Conservation (phyloP, 2,113 vertebrate genomes). For the Pontoporia blainvillei region DNA sequence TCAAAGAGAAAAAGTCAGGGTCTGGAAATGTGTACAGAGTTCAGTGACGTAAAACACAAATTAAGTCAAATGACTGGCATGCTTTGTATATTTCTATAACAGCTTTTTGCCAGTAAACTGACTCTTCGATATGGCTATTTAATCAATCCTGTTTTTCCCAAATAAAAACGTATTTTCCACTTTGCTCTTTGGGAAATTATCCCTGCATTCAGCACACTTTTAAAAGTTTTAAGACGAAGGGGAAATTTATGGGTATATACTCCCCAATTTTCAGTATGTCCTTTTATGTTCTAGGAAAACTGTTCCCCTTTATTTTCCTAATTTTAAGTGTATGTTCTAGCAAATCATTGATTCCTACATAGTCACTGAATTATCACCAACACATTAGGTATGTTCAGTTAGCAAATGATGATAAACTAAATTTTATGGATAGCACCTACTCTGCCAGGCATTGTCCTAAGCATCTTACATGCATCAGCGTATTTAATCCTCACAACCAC, state of each 20-base stretch:
- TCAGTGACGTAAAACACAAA: not conserved
- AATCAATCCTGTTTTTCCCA: not conserved
- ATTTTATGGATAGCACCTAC: not conserved
- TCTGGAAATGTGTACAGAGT: not conserved
- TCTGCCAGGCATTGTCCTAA: not conserved
- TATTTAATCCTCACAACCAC: not conserved
- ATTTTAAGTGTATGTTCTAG: not conserved
- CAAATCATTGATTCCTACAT: not conserved
- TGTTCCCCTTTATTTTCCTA: constrained; percentile 10
- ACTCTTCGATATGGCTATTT: not conserved
- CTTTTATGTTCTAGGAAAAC: constrained; percentile 8
- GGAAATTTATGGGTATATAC: not conserved
- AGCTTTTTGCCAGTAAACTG: not conserved
- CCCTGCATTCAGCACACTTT: not conserved
- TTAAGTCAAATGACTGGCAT: not conserved
- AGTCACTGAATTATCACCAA: not conserved
- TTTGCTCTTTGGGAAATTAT: not conserved
- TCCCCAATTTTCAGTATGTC: not conserved
- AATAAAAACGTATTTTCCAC: not conserved
- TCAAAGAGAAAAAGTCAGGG: not conserved
- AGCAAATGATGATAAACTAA: not conserved
- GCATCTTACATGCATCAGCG: not conserved
- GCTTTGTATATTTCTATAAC: not conserved
- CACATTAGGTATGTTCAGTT: not conserved
- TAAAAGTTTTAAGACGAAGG: not conserved